Evolutionary conservation across 2,797 vertebrate genomes (phyloP).

Genomic region (Poecilia velifera): DNA sequence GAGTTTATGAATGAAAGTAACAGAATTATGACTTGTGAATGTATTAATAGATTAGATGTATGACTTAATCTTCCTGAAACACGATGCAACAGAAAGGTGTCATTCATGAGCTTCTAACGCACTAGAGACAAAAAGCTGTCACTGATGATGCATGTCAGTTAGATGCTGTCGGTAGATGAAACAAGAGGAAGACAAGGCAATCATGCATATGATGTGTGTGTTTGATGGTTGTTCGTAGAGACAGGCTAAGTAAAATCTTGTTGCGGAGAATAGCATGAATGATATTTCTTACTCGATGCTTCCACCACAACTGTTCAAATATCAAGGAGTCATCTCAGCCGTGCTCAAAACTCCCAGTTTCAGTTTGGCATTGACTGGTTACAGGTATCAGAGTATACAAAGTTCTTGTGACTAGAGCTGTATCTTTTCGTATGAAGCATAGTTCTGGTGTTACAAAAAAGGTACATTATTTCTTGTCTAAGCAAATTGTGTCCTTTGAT

Average conservation of each 20-base stretch:
- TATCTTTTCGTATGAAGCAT: neutral
- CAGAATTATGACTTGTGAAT: constrained; percentile 22
- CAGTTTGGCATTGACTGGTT: neutral
- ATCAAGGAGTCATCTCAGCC: neutral
- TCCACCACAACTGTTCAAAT: neutral
- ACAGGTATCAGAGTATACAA: neutral
- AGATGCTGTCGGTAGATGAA: constrained; percentile 6
- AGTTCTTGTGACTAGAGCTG: neutral
- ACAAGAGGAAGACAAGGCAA: neutral
- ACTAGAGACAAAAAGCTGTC: constrained; percentile 4
- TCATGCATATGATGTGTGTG: neutral
- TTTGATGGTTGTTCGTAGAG: neutral
- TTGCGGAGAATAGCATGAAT: neutral
- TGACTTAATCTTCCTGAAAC: constrained; percentile 41
- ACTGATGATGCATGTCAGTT: constrained; percentile 20
- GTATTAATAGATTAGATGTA: constrained; percentile 17
- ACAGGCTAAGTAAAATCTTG: neutral
- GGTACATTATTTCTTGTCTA: neutral
- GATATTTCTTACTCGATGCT: neutral
- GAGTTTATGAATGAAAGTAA: constrained; percentile 36
- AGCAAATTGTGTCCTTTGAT: neutral
- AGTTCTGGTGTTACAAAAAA: neutral
- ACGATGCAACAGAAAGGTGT: constrained; percentile 17
- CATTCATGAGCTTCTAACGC: constrained; percentile 11
- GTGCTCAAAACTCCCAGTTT: neutral